Percentiles rank a stretch among this genome's conserved stretches.
These are phyloP conservation scores for Cephalopachus bancanus DNA, from an alignment of 2,797 vertebrate genomes.

Conservation along the genomic window DNA sequence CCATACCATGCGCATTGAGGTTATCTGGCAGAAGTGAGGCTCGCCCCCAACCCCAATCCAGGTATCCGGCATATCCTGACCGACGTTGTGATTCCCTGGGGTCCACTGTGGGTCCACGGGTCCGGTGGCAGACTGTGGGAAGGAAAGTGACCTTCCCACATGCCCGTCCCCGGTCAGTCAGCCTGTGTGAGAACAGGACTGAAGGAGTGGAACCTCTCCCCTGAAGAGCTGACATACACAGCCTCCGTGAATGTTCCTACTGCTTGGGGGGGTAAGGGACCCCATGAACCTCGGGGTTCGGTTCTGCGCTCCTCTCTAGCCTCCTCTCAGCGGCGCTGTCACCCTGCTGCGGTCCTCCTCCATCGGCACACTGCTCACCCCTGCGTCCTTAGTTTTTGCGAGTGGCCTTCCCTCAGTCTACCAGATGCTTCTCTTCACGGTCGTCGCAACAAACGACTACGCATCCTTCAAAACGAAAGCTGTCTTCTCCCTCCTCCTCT, in stretches of 20 bases:
- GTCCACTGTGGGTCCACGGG: not conserved
- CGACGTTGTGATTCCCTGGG: not conserved
- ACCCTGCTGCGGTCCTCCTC: rapidly evolving
- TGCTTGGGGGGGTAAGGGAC: not conserved
- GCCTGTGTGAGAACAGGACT: not conserved
- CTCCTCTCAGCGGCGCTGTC: not conserved
- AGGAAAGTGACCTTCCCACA: not conserved
- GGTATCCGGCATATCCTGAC: not conserved
- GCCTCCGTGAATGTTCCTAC: not conserved
- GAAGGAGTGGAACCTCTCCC: not conserved
- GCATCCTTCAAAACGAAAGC: slow-evolving; percentile 28
- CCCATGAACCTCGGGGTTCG: not conserved
- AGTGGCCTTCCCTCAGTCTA: not conserved
- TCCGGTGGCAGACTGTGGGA: not conserved
- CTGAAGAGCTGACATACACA: not conserved
- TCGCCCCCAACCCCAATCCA: not conserved
- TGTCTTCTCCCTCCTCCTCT: not conserved
- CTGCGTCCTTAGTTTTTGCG: not conserved
- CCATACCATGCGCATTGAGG: not conserved
- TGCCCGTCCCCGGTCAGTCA: not conserved
- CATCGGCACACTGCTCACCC: not conserved
- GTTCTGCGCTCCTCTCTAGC: not conserved
- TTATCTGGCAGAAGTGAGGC: not conserved
- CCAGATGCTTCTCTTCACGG: not conserved
- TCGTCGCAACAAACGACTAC: not conserved